Conservation (phyloP, 2,888 invertebrate species). For the Sarcophaga variegata region DNA sequence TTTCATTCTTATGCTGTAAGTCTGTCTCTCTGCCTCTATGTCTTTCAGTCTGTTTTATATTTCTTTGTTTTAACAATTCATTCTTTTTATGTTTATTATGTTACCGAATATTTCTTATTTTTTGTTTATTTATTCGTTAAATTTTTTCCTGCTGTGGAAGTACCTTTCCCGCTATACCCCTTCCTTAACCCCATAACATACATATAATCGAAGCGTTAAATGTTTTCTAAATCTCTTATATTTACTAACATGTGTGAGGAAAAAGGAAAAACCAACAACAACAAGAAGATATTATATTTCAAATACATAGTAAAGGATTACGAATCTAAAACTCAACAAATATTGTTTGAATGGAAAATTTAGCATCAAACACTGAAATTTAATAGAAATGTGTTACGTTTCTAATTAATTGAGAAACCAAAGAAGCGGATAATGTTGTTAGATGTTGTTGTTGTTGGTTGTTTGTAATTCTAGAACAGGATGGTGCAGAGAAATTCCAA, state of each 20-base stretch:
- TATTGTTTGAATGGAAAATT: slow-evolving; percentile 3
- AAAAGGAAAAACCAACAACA: too few species aligned
- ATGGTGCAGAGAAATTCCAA: too few species aligned
- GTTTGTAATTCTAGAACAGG: too few species aligned
- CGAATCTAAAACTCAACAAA: background rate
- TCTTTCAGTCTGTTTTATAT: background rate
- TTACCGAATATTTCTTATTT: slow-evolving; percentile 47
- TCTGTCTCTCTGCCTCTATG: slow-evolving; percentile 10
- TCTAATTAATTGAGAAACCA: background rate
- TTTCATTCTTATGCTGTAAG: background rate
- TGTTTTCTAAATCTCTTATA: background rate
- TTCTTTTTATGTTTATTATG: slow-evolving; percentile 51
- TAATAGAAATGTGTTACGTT: slow-evolving; percentile 8
- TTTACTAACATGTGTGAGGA: too few species aligned
- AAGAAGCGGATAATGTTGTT: background rate
- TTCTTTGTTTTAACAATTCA: slow-evolving; percentile 4
- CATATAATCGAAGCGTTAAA: background rate
- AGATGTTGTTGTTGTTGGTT: too few species aligned
- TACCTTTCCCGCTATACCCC: background rate
- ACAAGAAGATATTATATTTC: background rate
- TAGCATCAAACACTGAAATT: slow-evolving; percentile 21
- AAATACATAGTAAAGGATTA: background rate
- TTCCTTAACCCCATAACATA: slow-evolving; percentile 43
- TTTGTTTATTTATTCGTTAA: slow-evolving; percentile 58
- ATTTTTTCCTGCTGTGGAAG: slow-evolving; percentile 24